Base-by-base conservation (phyloP, 2,888 invertebrate species). In the Andrena camellia region DNA sequence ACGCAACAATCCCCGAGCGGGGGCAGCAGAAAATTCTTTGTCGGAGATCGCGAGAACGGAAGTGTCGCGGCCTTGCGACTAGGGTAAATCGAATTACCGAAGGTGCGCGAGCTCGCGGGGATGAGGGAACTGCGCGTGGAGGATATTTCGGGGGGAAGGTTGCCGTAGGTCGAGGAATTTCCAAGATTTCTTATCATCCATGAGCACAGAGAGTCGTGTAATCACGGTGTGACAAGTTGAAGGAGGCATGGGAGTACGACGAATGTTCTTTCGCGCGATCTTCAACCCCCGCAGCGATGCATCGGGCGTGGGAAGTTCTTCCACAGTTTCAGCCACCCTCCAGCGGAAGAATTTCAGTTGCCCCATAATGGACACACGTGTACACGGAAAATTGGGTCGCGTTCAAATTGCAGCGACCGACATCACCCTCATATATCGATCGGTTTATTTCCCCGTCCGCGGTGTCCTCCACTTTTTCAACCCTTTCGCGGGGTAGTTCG, bases 401-500 rank as follows among this genome's bases (percentile, higher is more conserved):
- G 79, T 60, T 73, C 71, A 84, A 70, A 67, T 81, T 85, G 50
- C 64, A 64, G 52, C 74, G 76, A 81, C 54, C 83, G 70, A 77
- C 73, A 79, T 79, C 70, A 76, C 63, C 75, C 59, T 59, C 63
- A 42, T 83, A 88, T 81, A 88, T 88, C 88, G 89, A 88, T 86
- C 87, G 76, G 72, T 87, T 87, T 83, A 85, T 86, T 69, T 42
- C 17, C 69, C 70, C 76, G 67, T 57, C 67, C 52, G 72, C 59
- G 77, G 86, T 86, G 86, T 86, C 90, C 88, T 81, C 78, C 84
- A 87, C 86, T 87, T 85, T 84, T 88, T 89, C 90, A 94, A 93
- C 93, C 93, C 93, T 93, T 93, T 92, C 90, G 90, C 60, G 81
- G 75, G 26, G 74, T 90, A 90, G 92, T 94, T 94, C 93, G 71